Evolutionary conservation across 2,113 vertebrate species (phyloP), one percentile per base, ranked within the genome.

Genomic region (Illadopsis cleaveri): DNA sequence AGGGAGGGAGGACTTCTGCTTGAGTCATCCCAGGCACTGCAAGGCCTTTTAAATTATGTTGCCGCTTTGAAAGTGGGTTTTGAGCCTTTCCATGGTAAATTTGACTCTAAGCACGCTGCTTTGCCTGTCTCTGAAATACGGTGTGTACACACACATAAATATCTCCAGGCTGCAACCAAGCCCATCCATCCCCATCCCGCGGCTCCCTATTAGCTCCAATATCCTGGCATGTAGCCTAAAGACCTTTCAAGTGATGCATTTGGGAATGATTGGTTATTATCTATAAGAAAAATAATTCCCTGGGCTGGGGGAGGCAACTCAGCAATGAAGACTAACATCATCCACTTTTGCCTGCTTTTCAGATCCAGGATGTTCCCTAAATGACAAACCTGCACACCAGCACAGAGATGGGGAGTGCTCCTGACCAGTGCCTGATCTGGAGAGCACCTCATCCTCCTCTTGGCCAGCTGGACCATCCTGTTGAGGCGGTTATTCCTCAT

Each of bases 371-470:
- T 23, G 12, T 68, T 73, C 61, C 53, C 65, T 51, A 33, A 51
- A 56, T 24, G 3, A 54, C 70, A 38, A 8, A 15, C 7, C 30
- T 51, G 77, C 54, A 58, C 28, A 65, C 12, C 31, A 30, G 21
- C 40, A 40, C 40, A 31, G 62, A 35, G 45, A 11, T 14, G 16
- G 21, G 20, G 9, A 50, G 12, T 58, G 27, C 23, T 82, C 51
- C 71, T 68, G 44, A 44, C 0, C 42, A 4, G 33, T 35, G 10
- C 22, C 14, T 77, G 25, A 6, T 33, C 38, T 66, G 64, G 21
- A 51, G 30, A 81, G 24, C 24, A 6, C 38, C 37, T 47, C 13
- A 5, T 23, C 24, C 51, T 73, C 3, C 0, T 16, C 0, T 0
- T 5, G 27, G 33, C 11, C 56, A 73, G 19, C 24, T 15, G 42